These are phyloP conservation scores for Silurus glanis DNA, from an alignment of 2,113 vertebrate species.

Conservation along the genomic window DNA sequence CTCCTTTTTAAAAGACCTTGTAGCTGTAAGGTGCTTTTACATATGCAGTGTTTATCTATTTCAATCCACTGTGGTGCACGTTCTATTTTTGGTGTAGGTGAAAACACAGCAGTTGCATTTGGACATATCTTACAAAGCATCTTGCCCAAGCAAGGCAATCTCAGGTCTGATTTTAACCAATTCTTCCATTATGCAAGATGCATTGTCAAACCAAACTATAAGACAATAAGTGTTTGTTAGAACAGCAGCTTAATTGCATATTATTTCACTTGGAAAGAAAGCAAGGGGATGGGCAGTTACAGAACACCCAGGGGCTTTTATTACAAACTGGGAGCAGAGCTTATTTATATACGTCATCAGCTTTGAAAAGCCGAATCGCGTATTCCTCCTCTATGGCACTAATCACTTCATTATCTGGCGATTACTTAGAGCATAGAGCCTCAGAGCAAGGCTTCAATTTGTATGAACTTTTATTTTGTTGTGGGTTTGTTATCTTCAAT, in stretches of 20 bases:
- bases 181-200: background rate
- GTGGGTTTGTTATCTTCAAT: constrained; percentile 13
- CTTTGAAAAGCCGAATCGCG: background rate
- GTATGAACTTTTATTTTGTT: constrained; percentile 15
- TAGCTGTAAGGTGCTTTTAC: constrained; percentile 18
- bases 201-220: background rate
- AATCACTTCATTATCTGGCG: constrained; percentile 14
- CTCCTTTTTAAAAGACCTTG: constrained; percentile 44
- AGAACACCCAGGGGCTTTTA: constrained; percentile 35
- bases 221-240: background rate
- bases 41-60: background rate
- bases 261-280: constrained; percentile 46
- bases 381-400: background rate
- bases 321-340: constrained; percentile 1
- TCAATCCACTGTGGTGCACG: background rate
- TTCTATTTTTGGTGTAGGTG: background rate
- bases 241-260: constrained; percentile 15
- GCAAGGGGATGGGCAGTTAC: constrained; percentile 20
- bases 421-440: constrained; percentile 21
- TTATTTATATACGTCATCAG: constrained; percentile 1
- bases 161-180: background rate
- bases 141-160: background rate
- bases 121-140: background rate
- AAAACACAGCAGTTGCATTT: background rate
- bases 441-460: background rate